Evolutionary conservation across 2,888 invertebrate species (phyloP).

Genomic region (Ferrisia virgata): DNA sequence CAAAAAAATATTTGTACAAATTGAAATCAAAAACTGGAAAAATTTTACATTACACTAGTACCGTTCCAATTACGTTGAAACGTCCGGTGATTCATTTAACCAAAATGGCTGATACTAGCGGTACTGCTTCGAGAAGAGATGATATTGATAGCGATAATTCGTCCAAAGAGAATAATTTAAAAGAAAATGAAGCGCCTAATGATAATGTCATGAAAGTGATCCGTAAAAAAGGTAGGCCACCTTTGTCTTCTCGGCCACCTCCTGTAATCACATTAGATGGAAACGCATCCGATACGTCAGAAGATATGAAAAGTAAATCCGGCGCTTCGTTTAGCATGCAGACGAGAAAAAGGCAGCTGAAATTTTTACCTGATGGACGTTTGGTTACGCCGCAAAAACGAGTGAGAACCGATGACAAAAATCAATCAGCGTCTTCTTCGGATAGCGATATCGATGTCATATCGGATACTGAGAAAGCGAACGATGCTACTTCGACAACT

Average conservation of each 20-base stretch:
- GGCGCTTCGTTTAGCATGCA: conserved; percentile 33
- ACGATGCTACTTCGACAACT: not conserved
- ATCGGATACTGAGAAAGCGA: not conserved
- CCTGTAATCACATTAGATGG: not conserved
- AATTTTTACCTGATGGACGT: conserved; percentile 43
- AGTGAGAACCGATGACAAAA: not conserved
- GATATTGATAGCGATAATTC: conserved; percentile 30
- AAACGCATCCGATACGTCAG: not conserved
- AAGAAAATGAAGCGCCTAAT: conserved; percentile 6
- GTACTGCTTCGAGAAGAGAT: not conserved
- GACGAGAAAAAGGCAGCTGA: conserved; percentile 42
- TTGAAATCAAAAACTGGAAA: conserved; percentile 39
- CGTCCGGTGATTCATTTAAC: not conserved
- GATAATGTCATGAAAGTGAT: not conserved
- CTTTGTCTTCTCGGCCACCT: not conserved
- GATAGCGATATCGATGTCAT: not conserved
- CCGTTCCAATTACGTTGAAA: conserved; percentile 25
- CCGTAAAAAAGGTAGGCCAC: not conserved
- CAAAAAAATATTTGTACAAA: conserved; percentile 34
- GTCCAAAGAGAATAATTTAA: conserved; percentile 11
- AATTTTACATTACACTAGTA: conserved; percentile 33
- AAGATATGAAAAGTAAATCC: not conserved
- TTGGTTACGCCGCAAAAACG: conserved; percentile 12
- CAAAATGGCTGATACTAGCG: not conserved
- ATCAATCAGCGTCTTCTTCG: not conserved